These are phyloP conservation scores for Linnaemya tessellans DNA, from an alignment of 2,888 invertebrate species.

Conservation along the genomic window DNA sequence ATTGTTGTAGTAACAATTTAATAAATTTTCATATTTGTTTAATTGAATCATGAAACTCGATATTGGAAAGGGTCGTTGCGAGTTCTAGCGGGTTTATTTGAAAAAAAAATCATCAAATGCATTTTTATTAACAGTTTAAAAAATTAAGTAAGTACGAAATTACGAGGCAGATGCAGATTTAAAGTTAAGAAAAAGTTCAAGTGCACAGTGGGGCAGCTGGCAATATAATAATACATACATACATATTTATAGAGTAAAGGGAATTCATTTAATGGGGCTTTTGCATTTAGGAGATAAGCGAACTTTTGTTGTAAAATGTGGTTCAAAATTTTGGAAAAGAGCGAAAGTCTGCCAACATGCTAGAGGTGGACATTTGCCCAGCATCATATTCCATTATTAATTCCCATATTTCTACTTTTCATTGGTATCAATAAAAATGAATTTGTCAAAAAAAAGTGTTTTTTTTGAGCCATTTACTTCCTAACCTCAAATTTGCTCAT, in stretches of 20 bases:
- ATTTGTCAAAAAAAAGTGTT: no score
- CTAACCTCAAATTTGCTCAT: no score
- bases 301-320: no score
- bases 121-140: slow-evolving; percentile 8
- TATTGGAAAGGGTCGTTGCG: slow-evolving; percentile 18
- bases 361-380: no score
- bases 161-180: neutral
- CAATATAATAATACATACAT: neutral
- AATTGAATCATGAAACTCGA: slow-evolving; percentile 67
- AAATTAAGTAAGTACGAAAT: slow-evolving; percentile 1
- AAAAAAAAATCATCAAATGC: slow-evolving; percentile 13
- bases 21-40: slow-evolving; percentile 37
- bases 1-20: slow-evolving; percentile 48
- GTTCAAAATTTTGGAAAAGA: no score
- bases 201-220: neutral
- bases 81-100: neutral
- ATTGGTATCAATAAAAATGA: no score
- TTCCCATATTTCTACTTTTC: no score
- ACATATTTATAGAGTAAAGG: neutral
- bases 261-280: no score
- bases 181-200: neutral
- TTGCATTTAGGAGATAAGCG: no score
- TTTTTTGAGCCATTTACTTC: no score
- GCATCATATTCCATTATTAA: no score
- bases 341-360: no score